phyloP scores from a whole-genome alignment of 2,797 vertebrate species.

The Anniella stebbinsi region DNA sequence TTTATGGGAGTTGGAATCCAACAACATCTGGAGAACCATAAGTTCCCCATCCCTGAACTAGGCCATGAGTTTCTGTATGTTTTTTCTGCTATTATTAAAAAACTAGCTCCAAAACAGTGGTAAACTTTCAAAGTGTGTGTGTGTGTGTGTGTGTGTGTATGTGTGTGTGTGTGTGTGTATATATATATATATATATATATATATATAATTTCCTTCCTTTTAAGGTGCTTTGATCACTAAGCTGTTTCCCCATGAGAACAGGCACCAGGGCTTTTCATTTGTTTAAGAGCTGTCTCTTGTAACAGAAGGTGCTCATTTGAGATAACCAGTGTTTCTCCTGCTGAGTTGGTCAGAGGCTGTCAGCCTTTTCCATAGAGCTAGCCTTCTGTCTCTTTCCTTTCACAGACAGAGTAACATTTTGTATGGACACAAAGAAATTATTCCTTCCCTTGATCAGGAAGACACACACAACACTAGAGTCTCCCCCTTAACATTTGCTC shows the following conservation, averaged over 20 bases:
- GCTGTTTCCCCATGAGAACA: conserved; percentile 46
- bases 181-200: too few relatives aligned
- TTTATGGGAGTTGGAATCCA: too few relatives aligned
- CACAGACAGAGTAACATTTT: conserved; percentile 77
- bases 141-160: too few relatives aligned
- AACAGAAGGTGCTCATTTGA: conserved; percentile 69
- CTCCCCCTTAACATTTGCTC: conserved; percentile 76
- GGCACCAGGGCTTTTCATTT: conserved; percentile 37
- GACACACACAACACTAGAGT: conserved; percentile 60
- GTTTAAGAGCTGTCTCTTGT: conserved; percentile 59
- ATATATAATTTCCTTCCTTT: conserved; percentile 50
- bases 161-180: too few relatives aligned
- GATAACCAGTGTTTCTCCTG: conserved; percentile 71
- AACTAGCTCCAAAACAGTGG: conserved; percentile 41
- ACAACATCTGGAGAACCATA: too few relatives aligned
- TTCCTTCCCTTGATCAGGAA: conserved; percentile 76
- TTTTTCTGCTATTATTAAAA: conserved; percentile 40
- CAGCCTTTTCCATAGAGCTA: conserved; percentile 73
- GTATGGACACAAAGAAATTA: conserved; percentile 79
- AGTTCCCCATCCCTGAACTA: background rate
- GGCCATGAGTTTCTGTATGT: conserved; percentile 37
- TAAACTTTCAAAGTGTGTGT: too few relatives aligned
- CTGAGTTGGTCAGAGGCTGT: conserved; percentile 75
- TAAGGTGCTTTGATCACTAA: conserved; percentile 38
- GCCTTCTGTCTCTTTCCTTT: conserved; percentile 81